Percentiles rank a stretch among this genome's conserved stretches.
phyloP scores from a whole-genome alignment of 2,888 invertebrate species.

The Lordiphosa fenestrarum region DNA sequence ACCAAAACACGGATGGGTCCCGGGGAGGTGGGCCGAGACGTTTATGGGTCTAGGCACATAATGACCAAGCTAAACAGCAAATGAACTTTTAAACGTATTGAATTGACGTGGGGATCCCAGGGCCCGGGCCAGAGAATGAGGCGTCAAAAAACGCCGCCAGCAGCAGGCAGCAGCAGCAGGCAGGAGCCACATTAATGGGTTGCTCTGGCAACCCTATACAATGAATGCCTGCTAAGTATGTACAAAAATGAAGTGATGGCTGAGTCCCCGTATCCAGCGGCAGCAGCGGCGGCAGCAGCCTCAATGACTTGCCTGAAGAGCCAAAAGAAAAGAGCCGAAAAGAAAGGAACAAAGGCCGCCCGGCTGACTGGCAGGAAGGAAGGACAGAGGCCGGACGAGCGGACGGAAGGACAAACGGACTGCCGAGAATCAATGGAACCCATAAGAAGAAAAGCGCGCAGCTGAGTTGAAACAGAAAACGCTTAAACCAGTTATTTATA shows the following conservation, averaged over 20 bases:
- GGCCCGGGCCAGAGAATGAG: constrained; percentile 22
- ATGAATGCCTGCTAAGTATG: constrained; percentile 23
- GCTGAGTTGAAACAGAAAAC: constrained; percentile 4
- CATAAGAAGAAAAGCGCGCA: background rate
- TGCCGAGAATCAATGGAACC: background rate
- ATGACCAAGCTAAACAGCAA: constrained; percentile 74
- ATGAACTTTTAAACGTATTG: constrained; percentile 75
- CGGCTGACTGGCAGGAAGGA: constrained; percentile 6
- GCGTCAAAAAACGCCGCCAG: constrained; percentile 39
- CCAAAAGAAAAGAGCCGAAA: constrained; percentile 8
- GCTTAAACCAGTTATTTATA: no score
- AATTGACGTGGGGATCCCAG: constrained; percentile 51
- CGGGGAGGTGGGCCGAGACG: constrained; percentile 15
- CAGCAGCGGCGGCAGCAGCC: background rate
- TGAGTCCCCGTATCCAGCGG: constrained; percentile 1
- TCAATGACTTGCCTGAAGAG: constrained; percentile 3
- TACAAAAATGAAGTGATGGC: constrained; percentile 9
- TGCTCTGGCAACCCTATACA: constrained; percentile 19
- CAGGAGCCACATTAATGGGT: constrained; percentile 25
- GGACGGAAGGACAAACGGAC: constrained; percentile 5
- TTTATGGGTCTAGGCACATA: constrained; percentile 59
- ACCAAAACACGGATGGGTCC: constrained; percentile 3
- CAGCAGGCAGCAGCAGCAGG: no score
- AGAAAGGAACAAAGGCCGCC: constrained; percentile 5
- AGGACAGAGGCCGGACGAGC: background rate